Conservation (phyloP, 1,140 invertebrate species). For the Drosophila ogumai region DNA sequence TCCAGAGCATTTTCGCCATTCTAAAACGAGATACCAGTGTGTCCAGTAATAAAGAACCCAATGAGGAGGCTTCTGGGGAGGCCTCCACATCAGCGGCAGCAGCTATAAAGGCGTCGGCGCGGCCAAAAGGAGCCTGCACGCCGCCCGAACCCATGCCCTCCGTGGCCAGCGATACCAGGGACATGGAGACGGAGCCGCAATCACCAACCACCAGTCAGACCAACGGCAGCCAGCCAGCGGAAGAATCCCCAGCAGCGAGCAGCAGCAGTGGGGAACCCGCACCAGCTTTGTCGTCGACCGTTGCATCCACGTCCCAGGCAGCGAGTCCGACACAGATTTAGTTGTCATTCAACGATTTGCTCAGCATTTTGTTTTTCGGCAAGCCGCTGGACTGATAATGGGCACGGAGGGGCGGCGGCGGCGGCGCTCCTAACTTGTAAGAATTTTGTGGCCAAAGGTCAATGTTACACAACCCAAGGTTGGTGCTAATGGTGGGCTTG, state of each 20-base stretch:
- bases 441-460: slow-evolving; percentile 71
- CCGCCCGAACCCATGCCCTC: slow-evolving; percentile 53
- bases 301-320: slow-evolving; percentile 70
- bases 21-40: slow-evolving; percentile 68
- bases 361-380: slow-evolving; percentile 83
- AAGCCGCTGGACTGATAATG: slow-evolving; percentile 72
- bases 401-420: slow-evolving; percentile 9
- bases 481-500: slow-evolving; percentile 58
- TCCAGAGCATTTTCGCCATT: slow-evolving; percentile 74
- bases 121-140: slow-evolving; percentile 56
- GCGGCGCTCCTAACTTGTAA: slow-evolving; percentile 46
- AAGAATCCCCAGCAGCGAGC: slow-evolving; percentile 30
- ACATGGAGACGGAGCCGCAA: slow-evolving; percentile 43
- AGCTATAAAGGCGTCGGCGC: slow-evolving; percentile 17
- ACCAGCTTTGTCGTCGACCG: slow-evolving; percentile 28
- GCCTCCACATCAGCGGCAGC: slow-evolving; percentile 68
- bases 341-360: slow-evolving; percentile 84
- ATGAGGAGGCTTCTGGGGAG: slow-evolving; percentile 49
- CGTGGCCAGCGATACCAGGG: slow-evolving; percentile 34
- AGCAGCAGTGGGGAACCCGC: slow-evolving; percentile 17
- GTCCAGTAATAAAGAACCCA: slow-evolving; percentile 29
- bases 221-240: slow-evolving; percentile 37
- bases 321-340: slow-evolving; percentile 80
- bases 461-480: slow-evolving; percentile 61
- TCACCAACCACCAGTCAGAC: slow-evolving; percentile 29